These are phyloP conservation scores for Scelioninae gen. 2 DNA, from an alignment of 2,888 invertebrate genomes.

Conservation along the genomic window DNA sequence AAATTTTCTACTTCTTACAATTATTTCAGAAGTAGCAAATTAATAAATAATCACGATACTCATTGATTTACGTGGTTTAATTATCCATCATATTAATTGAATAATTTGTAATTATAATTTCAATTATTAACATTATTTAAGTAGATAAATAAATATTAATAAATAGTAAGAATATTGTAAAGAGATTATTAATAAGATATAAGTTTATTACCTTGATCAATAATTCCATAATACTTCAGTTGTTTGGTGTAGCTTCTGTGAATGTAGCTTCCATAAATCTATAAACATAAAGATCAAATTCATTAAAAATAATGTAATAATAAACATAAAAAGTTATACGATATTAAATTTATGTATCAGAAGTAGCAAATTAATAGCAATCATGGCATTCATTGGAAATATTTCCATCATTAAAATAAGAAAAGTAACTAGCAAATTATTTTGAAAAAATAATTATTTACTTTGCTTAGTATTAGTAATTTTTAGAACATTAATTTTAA, in stretches of 20 bases:
- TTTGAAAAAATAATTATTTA: too few relatives aligned
- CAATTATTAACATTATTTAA: too few relatives aligned
- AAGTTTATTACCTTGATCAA: not conserved
- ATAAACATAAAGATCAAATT: not conserved
- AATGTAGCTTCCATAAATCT: not conserved
- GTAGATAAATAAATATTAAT: too few relatives aligned
- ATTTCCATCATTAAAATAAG: not conserved
- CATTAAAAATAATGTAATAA: not conserved
- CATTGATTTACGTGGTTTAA: not conserved
- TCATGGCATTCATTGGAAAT: not conserved
- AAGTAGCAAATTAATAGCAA: conserved; percentile 1
- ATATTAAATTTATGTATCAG: not conserved
- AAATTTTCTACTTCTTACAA: too few relatives aligned
- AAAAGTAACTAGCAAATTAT: too few relatives aligned
- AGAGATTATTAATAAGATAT: not conserved
- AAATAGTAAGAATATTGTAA: too few relatives aligned
- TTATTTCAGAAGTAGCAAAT: conserved; percentile 42
- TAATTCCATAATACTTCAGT: not conserved
- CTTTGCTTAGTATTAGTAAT: too few relatives aligned
- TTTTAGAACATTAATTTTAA: too few relatives aligned
- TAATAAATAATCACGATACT: conserved; percentile 18
- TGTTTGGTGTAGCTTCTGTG: not conserved
- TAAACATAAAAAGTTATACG: not conserved
- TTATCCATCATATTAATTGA: not conserved
- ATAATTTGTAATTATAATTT: too few relatives aligned